phyloP scores from a whole-genome alignment of 2,797 vertebrate genomes.

The Argentina silus region DNA sequence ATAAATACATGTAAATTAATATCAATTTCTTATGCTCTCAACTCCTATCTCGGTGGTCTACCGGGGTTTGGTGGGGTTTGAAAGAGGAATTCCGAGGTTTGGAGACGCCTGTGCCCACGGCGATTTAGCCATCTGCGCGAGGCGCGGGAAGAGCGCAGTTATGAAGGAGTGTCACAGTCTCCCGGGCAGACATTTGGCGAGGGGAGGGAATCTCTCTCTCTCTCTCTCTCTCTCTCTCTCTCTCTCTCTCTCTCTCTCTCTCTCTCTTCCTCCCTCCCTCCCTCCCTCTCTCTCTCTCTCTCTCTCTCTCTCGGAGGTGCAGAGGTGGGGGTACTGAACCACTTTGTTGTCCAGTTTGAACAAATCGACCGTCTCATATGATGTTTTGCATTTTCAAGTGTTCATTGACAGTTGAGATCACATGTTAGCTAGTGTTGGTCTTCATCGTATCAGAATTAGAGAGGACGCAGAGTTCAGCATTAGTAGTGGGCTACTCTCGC shows the following conservation, averaged over 20 bases:
- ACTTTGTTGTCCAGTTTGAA: not conserved
- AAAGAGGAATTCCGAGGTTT: constrained; percentile 30
- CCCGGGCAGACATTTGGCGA: constrained; percentile 67
- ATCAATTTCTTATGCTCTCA: constrained; percentile 18
- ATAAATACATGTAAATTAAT: not conserved
- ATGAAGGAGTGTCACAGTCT: constrained; percentile 74
- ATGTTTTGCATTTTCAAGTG: too few species aligned
- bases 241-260: not conserved
- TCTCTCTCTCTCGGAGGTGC: constrained; percentile 11
- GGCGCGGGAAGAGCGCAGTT: constrained; percentile 68
- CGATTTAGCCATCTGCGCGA: constrained; percentile 65
- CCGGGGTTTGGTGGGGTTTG: constrained; percentile 16
- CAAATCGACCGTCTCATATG: not conserved
- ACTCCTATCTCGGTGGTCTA: constrained; percentile 3
- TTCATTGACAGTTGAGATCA: too few species aligned
- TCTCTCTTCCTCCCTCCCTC: not conserved
- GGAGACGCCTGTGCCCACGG: constrained; percentile 42
- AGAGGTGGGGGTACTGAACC: not conserved
- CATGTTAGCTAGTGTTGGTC: too few species aligned
- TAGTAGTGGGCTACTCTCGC: not conserved
- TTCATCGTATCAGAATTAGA: too few species aligned
- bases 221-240: constrained; percentile 48
- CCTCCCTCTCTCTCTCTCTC: constrained; percentile 36
- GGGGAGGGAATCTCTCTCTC: constrained; percentile 58
- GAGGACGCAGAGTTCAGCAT: not conserved